A percentile compares a stretch with the other conserved stretches of the same genome.
Conservation (phyloP, 2,888 invertebrate species). For the Dynastes grantii region DNA sequence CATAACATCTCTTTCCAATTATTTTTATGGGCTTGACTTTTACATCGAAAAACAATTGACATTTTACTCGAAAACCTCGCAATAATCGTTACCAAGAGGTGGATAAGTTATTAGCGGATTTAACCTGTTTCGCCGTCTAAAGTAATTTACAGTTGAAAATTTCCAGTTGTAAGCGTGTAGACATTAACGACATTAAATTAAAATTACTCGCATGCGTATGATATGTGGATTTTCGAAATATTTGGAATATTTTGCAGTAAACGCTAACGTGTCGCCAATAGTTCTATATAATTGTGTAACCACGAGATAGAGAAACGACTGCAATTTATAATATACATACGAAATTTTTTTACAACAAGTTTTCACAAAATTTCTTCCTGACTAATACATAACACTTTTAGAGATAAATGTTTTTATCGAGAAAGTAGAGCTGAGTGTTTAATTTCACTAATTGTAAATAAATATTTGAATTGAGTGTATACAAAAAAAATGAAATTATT, state of each 20-base stretch:
- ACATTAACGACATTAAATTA: not conserved
- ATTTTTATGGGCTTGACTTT: slow-evolving; percentile 6
- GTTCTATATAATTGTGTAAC: slow-evolving; percentile 14
- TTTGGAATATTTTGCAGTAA: not conserved
- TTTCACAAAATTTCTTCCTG: slow-evolving; percentile 15
- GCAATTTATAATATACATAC: slow-evolving; percentile 11
- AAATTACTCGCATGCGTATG: not conserved
- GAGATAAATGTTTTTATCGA: not conserved
- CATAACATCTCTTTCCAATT: not conserved
- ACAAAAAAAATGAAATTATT: too few species aligned
- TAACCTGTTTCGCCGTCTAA: too few species aligned
- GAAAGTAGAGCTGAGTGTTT: not conserved
- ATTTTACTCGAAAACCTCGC: slow-evolving; percentile 9
- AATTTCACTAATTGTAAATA: too few species aligned
- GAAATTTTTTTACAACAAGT: not conserved
- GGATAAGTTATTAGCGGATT: not conserved
- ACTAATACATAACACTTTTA: not conserved
- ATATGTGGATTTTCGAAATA: slow-evolving; percentile 17
- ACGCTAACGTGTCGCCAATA: not conserved
- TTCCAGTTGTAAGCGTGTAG: not conserved
- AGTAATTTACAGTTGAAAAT: too few species aligned
- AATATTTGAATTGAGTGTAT: too few species aligned
- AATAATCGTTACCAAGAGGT: not conserved
- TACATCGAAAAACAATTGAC: slow-evolving; percentile 6
- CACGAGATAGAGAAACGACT: slow-evolving; percentile 20